These are phyloP conservation scores for Scrobipalpa atriplicella DNA, from an alignment of 2,888 invertebrate genomes.

Conservation along the genomic window DNA sequence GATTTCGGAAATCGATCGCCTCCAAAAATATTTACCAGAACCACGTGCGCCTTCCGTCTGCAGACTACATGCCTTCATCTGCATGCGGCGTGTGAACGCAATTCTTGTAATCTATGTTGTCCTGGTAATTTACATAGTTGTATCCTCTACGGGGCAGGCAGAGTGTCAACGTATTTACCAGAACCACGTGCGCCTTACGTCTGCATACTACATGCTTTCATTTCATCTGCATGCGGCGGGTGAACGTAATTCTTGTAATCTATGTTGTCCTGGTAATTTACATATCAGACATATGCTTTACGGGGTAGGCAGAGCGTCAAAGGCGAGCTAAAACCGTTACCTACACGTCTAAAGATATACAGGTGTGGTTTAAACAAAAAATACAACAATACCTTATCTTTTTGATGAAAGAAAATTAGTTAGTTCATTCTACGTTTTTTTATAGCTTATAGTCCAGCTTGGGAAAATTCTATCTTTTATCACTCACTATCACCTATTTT, in stretches of 20 bases:
- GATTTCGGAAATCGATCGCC: slow-evolving; percentile 82
- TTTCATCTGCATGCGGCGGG: slow-evolving; percentile 2
- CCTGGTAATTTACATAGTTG: neutral
- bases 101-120: neutral
- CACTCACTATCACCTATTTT: too few relatives aligned
- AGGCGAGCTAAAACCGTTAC: too few relatives aligned
- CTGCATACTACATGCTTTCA: slow-evolving; percentile 6
- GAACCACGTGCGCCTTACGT: slow-evolving; percentile 71
- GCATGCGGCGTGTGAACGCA: neutral
- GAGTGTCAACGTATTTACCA: slow-evolving; percentile 62
- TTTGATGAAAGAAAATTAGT: too few relatives aligned
- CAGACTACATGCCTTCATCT: slow-evolving; percentile 12
- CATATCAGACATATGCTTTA: neutral
- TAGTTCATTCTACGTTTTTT: too few relatives aligned
- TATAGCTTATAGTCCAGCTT: too few relatives aligned
- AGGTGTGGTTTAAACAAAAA: too few relatives aligned
- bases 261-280: neutral
- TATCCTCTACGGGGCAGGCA: neutral
- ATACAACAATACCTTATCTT: too few relatives aligned
- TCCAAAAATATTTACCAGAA: slow-evolving; percentile 80
- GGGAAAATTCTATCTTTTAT: too few relatives aligned
- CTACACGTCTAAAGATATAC: too few relatives aligned
- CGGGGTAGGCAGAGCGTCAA: neutral
- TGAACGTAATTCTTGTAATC: neutral
- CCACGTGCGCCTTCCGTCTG: slow-evolving; percentile 68